Base-by-base conservation (phyloP, 2,113 vertebrate genomes). In the Sinocyclocheilus maitianheensis region DNA sequence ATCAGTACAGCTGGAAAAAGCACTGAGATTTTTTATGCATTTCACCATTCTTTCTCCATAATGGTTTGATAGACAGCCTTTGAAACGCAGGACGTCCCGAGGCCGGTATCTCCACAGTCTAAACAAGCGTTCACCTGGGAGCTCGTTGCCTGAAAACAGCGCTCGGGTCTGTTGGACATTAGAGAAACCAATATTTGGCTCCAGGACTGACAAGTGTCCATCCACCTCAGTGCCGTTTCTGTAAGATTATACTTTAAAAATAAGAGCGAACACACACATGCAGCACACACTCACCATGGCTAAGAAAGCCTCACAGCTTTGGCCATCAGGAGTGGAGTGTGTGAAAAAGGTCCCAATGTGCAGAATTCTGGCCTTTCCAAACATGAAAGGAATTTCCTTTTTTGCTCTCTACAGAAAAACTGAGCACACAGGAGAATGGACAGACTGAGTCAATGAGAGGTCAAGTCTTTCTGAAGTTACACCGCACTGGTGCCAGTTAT, bases 171-270 rank as follows among this genome's bases (percentile, higher is more conserved):
- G 63, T 82, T 37, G 4, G 43, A 82, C 46, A 69, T 82, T 53
- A 82, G 48, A 82, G 80, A 86, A 79, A 69, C 51, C 77, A 81
- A 72, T 86, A 81, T 86, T 72, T 82, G 24, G 63, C 80, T 69
- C 63, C 11, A 22, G 13, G 34, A 51, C 77, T 51, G 65, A 71
- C n/a, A 24, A 24, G 40, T 77, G 30, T 85, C 75, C 62, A 65
- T 85, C 75, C 62, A 65, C 65, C 84, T 79, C 62, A n/a, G n/a
- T 85, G 85, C 65, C 79, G 91, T 89, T 90, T 84, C 75, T 78
- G 51, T 88, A 85, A 91, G 90, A 88, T 91, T 87, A 90, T 89
- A 87, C 89, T 87, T 90, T 91, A 84, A 84, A 90, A 85, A 90
- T 91, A 90, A 88, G 88, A 93, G 88, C 77, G 2, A 40, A 89